These are phyloP conservation scores for Megaustenia siamemsis DNA, from an alignment of 2,888 invertebrate genomes.

Conservation along the genomic window DNA sequence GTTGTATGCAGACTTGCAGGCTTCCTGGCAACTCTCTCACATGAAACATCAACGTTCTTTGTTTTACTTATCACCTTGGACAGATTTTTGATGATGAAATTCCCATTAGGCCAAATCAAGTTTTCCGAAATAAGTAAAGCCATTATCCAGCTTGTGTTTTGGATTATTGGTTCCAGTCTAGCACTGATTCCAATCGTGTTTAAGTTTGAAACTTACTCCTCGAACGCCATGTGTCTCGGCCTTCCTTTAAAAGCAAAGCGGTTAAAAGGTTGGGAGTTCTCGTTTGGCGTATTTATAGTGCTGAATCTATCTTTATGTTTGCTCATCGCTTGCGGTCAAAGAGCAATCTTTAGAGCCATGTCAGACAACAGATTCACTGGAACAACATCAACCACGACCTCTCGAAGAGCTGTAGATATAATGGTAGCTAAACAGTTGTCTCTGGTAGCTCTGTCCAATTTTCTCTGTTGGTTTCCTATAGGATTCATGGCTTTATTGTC, in stretches of 20 bases:
- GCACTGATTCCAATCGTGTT: neutral
- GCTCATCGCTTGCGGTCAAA: neutral
- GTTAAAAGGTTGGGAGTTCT: neutral
- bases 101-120: neutral
- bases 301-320: too few relatives aligned
- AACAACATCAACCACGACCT: too few relatives aligned
- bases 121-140: neutral
- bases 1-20: neutral
- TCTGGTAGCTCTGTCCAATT: too few relatives aligned
- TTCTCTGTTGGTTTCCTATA: too few relatives aligned
- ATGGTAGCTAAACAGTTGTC: too few relatives aligned
- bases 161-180: neutral
- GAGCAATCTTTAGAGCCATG: neutral
- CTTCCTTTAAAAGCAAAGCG: neutral
- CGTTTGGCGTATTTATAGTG: neutral
- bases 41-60: slow-evolving; percentile 15
- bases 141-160: neutral
- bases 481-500: too few relatives aligned
- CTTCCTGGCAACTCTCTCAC: neutral
- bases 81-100: slow-evolving; percentile 2
- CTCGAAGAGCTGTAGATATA: too few relatives aligned
- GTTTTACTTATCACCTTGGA: slow-evolving; percentile 13
- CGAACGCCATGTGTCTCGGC: neutral
- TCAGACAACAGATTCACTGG: neutral
- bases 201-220: neutral